Percentiles rank a stretch among this genome's conserved stretches.
Evolutionary conservation across 2,797 vertebrate genomes (phyloP).

Genomic region (Schizothorax lantsangensis): DNA sequence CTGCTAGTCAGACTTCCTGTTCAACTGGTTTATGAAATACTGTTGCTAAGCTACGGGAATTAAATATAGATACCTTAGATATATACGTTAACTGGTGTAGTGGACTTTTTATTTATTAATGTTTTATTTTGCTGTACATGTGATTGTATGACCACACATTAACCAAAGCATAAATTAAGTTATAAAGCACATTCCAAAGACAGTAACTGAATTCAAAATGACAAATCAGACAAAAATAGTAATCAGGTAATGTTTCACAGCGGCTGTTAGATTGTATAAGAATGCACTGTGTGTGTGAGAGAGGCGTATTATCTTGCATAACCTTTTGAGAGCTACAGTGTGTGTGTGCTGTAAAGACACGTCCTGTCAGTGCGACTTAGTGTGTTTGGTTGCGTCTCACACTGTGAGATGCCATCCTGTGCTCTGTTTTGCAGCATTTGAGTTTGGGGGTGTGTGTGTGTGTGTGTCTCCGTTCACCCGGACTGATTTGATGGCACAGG

Average conservation of each 20-base stretch:
- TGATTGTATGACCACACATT: neutral
- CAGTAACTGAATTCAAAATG: neutral
- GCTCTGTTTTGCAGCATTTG: conserved; percentile 1
- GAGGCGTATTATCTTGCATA: conserved; percentile 6
- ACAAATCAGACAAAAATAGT: neutral
- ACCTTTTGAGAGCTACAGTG: conserved; percentile 25
- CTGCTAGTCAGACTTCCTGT: conserved; percentile 38
- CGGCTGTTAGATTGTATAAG: neutral
- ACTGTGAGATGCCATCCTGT: conserved; percentile 36
- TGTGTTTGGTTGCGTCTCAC: conserved; percentile 30
- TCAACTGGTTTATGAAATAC: conserved; percentile 32
- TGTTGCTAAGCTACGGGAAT: conserved; percentile 39
- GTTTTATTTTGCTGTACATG: neutral
- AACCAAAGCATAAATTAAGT: neutral
- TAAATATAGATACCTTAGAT: neutral
- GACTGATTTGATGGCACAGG: conserved; percentile 27
- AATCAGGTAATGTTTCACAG: neutral
- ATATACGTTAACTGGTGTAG: neutral
- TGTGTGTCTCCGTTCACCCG: neutral
- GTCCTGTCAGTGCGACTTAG: conserved; percentile 39
- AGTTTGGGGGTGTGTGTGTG: neutral
- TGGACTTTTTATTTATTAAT: neutral
- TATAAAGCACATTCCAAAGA: neutral
- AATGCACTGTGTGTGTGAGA: neutral
- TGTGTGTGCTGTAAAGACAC: conserved; percentile 28